phyloP scores from a whole-genome alignment of 2,888 invertebrate genomes.

The Merodon equestris region DNA sequence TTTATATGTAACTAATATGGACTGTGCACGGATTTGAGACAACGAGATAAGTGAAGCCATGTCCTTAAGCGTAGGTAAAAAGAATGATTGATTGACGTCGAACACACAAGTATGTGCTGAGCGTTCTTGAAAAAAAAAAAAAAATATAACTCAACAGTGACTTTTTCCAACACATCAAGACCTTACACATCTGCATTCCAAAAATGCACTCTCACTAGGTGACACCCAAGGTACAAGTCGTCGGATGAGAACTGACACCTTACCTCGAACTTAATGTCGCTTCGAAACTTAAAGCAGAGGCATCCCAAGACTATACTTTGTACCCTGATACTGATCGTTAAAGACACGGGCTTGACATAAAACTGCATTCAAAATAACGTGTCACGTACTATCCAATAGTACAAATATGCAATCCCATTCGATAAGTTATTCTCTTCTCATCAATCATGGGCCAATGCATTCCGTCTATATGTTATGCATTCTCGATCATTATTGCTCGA shows the following conservation, averaged over 20 bases:
- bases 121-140: too few relatives aligned
- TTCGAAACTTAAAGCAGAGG: not conserved
- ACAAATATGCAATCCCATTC: constrained; percentile 36
- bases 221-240: constrained; percentile 2
- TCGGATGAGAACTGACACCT: not conserved
- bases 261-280: not conserved
- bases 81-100: too few relatives aligned
- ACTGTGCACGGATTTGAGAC: too few relatives aligned
- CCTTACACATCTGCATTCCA: too few relatives aligned
- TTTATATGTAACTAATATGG: too few relatives aligned
- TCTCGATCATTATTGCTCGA: constrained; percentile 42
- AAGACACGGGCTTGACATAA: constrained; percentile 26
- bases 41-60: too few relatives aligned
- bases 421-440: constrained; percentile 34
- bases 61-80: too few relatives aligned
- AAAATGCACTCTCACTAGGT: not conserved
- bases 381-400: constrained; percentile 10
- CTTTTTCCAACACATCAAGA: too few relatives aligned
- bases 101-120: too few relatives aligned
- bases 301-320: not conserved
- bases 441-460: constrained; percentile 55
- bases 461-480: constrained; percentile 55
- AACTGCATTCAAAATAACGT: constrained; percentile 39
- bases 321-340: constrained; percentile 24
- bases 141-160: too few relatives aligned